Conservation (phyloP, 1,140 invertebrate species). For the Trialeurodes vaporariorum region DNA sequence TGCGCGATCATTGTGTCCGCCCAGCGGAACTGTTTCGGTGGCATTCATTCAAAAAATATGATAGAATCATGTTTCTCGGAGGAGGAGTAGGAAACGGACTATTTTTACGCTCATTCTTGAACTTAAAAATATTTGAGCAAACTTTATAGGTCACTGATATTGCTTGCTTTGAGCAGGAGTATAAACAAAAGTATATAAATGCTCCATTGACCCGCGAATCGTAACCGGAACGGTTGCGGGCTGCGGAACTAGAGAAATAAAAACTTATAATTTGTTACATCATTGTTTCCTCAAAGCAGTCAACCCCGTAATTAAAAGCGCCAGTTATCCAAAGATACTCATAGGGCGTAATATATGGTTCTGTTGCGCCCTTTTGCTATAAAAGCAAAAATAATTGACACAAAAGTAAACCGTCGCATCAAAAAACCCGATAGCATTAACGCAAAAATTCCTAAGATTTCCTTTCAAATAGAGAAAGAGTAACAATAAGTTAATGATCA, state of each 20-base stretch:
- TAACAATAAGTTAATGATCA: no score
- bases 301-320: no score
- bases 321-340: no score
- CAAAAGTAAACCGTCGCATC: no score
- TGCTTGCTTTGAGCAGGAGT: neutral
- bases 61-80: neutral
- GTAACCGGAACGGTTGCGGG: neutral
- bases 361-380: neutral
- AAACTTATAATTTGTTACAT: neutral
- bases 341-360: no score
- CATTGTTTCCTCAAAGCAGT: neutral
- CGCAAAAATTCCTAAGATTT: no score
- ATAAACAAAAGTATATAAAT: neutral
- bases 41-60: neutral
- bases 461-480: no score
- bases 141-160: neutral
- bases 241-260: neutral
- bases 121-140: neutral
- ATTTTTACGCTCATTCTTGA: neutral
- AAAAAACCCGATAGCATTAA: no score
- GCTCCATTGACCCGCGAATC: neutral
- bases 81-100: neutral
- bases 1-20: no score
- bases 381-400: neutral
- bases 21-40: neutral